A percentile compares a stretch with the other conserved stretches of the same genome.
These are phyloP conservation scores for Pyrgilauda ruficollis DNA, from an alignment of 2,113 vertebrate species.

Conservation along the genomic window DNA sequence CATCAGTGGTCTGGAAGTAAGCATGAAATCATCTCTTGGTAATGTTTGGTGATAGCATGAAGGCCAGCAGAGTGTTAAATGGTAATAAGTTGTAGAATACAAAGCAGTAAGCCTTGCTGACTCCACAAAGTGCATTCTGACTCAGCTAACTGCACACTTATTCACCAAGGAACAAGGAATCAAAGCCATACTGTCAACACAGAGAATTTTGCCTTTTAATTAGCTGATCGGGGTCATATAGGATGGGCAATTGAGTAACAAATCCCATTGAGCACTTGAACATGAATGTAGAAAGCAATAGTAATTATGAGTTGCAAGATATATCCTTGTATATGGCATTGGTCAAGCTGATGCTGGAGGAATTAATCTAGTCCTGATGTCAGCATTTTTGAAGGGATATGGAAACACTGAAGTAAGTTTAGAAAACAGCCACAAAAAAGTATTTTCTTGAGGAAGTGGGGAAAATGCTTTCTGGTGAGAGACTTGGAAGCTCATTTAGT, in stretches of 20 bases:
- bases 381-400: slow-evolving; percentile 19
- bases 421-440: background rate
- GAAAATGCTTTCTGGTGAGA: background rate
- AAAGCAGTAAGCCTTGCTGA: background rate
- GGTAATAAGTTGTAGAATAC: background rate
- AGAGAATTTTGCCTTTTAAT: background rate
- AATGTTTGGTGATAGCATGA: background rate
- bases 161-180: background rate
- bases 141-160: background rate
- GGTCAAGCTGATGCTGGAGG: background rate
- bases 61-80: background rate
- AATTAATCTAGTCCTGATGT: background rate
- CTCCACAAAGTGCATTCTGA: background rate
- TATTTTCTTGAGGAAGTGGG: slow-evolving; percentile 11
- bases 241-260: background rate
- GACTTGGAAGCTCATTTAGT: background rate
- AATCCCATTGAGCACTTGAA: background rate
- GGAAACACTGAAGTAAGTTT: slow-evolving; percentile 40
- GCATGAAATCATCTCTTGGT: background rate
- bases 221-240: background rate
- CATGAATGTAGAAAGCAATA: background rate
- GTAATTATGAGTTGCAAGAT: background rate
- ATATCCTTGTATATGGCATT: background rate
- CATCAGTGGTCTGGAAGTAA: background rate
- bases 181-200: background rate